A percentile compares a stretch with the other conserved stretches of the same genome.
These are phyloP conservation scores for Carettochelys insculpta DNA, from an alignment of 2,113 vertebrate genomes.

Conservation along the genomic window DNA sequence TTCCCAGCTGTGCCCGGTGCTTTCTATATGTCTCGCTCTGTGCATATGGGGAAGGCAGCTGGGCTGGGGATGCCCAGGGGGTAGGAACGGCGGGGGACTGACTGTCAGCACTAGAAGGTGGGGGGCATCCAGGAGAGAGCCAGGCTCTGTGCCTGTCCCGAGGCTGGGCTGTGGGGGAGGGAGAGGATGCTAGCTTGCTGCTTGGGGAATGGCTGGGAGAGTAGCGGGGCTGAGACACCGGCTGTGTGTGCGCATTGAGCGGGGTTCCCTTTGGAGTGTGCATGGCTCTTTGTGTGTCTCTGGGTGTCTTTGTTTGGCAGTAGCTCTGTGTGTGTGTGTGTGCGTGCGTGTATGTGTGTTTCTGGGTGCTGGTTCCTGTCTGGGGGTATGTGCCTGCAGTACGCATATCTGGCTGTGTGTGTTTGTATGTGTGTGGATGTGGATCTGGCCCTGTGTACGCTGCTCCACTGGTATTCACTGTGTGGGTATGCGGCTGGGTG, in stretches of 20 bases:
- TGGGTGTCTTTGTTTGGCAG: not conserved
- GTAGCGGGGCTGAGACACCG: not conserved
- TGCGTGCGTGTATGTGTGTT: not conserved
- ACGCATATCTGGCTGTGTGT: not conserved
- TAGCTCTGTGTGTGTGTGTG: not conserved
- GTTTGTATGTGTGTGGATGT: not conserved
- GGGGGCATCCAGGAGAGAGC: not conserved
- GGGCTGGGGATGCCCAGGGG: not conserved
- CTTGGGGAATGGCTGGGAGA: not conserved
- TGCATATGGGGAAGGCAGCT: not conserved
- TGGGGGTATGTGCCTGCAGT: not conserved
- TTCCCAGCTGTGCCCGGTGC: not conserved
- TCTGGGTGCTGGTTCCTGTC: not conserved
- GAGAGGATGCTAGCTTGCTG: not conserved
- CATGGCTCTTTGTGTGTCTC: not conserved
- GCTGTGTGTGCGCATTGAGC: not conserved
- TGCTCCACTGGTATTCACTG: not conserved
- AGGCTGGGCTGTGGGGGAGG: not conserved
- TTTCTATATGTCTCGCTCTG: too few species aligned
- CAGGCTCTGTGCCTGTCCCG: not conserved
- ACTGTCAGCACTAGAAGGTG: not conserved
- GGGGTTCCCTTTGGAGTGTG: not conserved
- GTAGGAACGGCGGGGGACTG: not conserved
- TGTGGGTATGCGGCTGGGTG: not conserved
- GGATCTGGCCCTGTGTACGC: not conserved